Percentiles rank a stretch among this genome's conserved stretches.
Conservation (phyloP, 2,113 vertebrate species). For the Oryzias curvinotus region DNA sequence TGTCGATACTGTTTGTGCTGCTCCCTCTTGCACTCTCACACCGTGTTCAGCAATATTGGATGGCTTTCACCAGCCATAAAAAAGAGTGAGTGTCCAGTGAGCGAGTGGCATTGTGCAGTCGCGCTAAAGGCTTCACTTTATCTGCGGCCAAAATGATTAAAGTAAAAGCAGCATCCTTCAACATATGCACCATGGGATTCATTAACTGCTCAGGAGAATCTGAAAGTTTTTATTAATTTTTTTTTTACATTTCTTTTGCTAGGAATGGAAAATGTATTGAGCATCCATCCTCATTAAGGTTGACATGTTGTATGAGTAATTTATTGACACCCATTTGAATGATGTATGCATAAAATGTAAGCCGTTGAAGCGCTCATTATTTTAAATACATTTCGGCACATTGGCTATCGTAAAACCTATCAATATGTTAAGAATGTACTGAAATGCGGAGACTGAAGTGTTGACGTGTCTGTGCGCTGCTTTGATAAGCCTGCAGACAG, state of each 20-base stretch:
- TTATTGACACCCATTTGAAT: conserved; percentile 46
- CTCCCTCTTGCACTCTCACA: conserved; percentile 43
- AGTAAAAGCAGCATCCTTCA: conserved; percentile 40
- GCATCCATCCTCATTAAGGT: conserved; percentile 17
- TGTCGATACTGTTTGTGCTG: conserved; percentile 69
- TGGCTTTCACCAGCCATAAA: conserved; percentile 61
- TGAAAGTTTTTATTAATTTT: conserved; percentile 7
- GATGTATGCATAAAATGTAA: conserved; percentile 47
- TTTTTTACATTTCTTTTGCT: conserved; percentile 4
- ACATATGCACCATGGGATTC: conserved; percentile 17
- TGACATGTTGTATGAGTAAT: conserved; percentile 40
- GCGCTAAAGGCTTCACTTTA: conserved; percentile 17
- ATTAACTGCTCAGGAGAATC: conserved; percentile 1
- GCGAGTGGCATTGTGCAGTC: conserved; percentile 12
- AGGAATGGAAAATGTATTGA: conserved; percentile 3
- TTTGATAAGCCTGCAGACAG: conserved; percentile 27
- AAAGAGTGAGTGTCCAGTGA: conserved; percentile 48
- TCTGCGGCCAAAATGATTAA: conserved; percentile 38
- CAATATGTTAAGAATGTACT: conserved; percentile 62
- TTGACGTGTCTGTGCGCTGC: conserved; percentile 43
- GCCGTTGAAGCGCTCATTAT: conserved; percentile 55
- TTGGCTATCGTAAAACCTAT: conserved; percentile 42
- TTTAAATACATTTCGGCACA: conserved; percentile 55
- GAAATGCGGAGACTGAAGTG: conserved; percentile 43
- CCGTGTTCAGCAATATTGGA: conserved; percentile 64